Evolutionary conservation across 1,140 invertebrate genomes (phyloP).

Genomic region (Semibalanus balanoides): DNA sequence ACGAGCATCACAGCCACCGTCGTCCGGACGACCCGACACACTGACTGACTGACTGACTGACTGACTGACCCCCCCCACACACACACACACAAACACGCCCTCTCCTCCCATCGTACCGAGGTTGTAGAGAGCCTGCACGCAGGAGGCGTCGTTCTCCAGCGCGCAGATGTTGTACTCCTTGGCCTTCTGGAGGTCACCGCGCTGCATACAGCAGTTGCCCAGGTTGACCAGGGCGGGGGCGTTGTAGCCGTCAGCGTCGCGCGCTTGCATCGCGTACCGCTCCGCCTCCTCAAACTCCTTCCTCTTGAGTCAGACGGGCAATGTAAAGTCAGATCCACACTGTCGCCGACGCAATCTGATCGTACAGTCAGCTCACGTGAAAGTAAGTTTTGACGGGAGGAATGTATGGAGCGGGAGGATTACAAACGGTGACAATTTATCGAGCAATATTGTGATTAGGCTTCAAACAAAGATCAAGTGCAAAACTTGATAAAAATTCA

Average conservation of each 20-base stretch:
- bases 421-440: too few species aligned
- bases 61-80: too few species aligned
- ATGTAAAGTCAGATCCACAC: constrained; percentile 8
- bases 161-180: constrained; percentile 60
- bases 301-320: constrained; percentile 40
- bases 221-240: constrained; percentile 74
- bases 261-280: constrained; percentile 59
- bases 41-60: too few species aligned
- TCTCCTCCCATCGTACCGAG: constrained; percentile 39
- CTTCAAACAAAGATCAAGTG: neutral
- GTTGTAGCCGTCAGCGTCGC: constrained; percentile 63
- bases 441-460: neutral
- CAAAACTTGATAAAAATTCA: too few species aligned
- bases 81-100: too few species aligned
- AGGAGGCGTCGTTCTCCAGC: constrained; percentile 62
- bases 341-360: too few species aligned
- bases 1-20: too few species aligned
- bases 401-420: neutral
- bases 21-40: too few species aligned
- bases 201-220: constrained; percentile 62
- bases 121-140: constrained; percentile 85
- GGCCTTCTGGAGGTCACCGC: constrained; percentile 56
- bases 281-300: constrained; percentile 72
- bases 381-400: too few species aligned
- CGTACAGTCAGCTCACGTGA: too few species aligned